phyloP scores from a whole-genome alignment of 53 echinoderm and acorn worm genomes.

The Echinarachnius parma region DNA sequence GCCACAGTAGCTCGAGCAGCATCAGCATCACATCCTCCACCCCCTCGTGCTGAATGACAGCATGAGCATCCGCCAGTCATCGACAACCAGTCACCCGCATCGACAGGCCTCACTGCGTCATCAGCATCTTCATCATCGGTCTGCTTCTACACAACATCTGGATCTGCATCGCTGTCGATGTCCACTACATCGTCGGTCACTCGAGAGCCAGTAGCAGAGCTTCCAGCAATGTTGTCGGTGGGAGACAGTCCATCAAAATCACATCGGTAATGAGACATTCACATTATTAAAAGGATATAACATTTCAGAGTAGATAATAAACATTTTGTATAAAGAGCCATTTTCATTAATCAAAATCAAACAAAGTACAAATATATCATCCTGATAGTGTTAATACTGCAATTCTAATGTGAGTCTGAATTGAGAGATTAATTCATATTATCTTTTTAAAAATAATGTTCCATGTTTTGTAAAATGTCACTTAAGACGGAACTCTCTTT shows the following conservation, averaged over 20 bases:
- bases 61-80: constrained; percentile 58
- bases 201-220: constrained; percentile 20
- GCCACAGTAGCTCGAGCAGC: constrained; percentile 55
- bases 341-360: too few relatives aligned
- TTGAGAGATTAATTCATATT: too few relatives aligned
- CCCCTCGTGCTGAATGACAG: constrained; percentile 58
- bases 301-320: too few relatives aligned
- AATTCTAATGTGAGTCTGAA: too few relatives aligned
- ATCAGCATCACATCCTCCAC: constrained; percentile 51
- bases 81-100: constrained; percentile 28
- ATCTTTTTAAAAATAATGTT: too few relatives aligned
- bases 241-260: constrained; percentile 27
- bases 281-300: too few relatives aligned
- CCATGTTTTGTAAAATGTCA: too few relatives aligned
- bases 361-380: too few relatives aligned
- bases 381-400: too few relatives aligned
- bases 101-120: not conserved
- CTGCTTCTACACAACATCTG: constrained; percentile 9
- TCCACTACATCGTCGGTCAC: constrained; percentile 24
- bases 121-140: constrained; percentile 9
- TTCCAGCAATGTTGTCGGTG: constrained; percentile 23
- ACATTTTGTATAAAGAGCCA: too few relatives aligned
- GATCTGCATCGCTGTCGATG: constrained; percentile 25
- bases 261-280: constrained; percentile 2
- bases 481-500: too few relatives aligned